phyloP scores from a whole-genome alignment of 2,113 vertebrate species.

The Epinephelus moara region DNA sequence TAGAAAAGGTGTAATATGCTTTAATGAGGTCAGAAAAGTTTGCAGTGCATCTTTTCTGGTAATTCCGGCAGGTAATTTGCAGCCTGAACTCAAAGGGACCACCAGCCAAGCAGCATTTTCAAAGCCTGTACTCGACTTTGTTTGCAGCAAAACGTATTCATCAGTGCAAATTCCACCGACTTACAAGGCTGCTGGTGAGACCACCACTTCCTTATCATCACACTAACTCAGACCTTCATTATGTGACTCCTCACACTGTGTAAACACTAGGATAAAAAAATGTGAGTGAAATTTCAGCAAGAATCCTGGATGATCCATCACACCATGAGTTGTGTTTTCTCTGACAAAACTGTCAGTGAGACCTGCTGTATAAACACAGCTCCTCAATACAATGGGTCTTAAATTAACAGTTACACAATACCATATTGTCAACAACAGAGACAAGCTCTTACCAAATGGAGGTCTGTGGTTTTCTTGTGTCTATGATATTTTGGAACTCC shows the following conservation, averaged over 20 bases:
- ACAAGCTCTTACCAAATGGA: background rate
- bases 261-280: background rate
- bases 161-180: background rate
- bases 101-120: background rate
- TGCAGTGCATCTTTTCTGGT: background rate
- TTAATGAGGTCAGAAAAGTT: background rate
- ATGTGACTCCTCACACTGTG: background rate
- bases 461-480: background rate
- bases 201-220: background rate
- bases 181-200: background rate
- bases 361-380: background rate
- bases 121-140: background rate
- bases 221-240: background rate
- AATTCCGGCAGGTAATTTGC: background rate
- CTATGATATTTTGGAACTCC: background rate
- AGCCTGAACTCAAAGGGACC: background rate
- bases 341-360: slow-evolving; percentile 2
- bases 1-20: no score
- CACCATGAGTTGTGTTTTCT: background rate
- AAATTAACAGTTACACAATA: background rate
- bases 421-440: background rate
- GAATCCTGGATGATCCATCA: background rate
- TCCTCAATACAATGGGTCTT: background rate
- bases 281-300: background rate
- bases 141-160: background rate